These are phyloP conservation scores for Thecocarcelia acutangulata DNA, from an alignment of 2,888 invertebrate species.

Conservation along the genomic window DNA sequence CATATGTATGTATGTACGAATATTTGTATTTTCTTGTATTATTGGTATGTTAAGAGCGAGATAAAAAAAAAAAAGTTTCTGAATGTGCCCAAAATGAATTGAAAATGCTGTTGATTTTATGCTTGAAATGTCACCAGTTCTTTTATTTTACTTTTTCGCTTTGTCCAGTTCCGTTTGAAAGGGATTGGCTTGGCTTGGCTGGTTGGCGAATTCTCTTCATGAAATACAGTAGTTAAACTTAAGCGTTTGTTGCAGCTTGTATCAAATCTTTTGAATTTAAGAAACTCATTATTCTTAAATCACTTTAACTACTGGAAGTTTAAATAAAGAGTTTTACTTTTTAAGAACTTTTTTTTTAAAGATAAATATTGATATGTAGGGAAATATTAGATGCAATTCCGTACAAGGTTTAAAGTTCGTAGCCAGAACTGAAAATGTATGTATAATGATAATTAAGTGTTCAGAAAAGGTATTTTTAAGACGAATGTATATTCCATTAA, in stretches of 20 bases:
- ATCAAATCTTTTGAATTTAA: conserved; percentile 53
- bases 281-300: conserved; percentile 63
- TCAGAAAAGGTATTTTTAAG: too few species aligned
- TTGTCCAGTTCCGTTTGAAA: conserved; percentile 20
- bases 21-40: background rate
- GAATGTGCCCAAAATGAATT: conserved; percentile 51
- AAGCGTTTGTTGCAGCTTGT: conserved; percentile 48
- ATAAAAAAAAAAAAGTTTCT: conserved; percentile 25
- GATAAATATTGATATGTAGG: conserved; percentile 2
- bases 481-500: too few species aligned
- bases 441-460: too few species aligned
- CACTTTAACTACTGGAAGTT: conserved; percentile 51
- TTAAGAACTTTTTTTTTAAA: background rate
- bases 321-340: conserved; percentile 36
- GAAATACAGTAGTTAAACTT: conserved; percentile 62
- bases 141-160: background rate
- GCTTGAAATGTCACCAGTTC: conserved; percentile 68
- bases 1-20: too few species aligned
- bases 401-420: conserved; percentile 16
- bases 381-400: conserved; percentile 41
- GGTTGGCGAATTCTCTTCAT: conserved; percentile 20
- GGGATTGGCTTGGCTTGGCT: conserved; percentile 57
- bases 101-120: conserved; percentile 65
- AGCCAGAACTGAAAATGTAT: conserved; percentile 20
- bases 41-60: conserved; percentile 27